Evolutionary conservation across 2,113 vertebrate species (phyloP).

Genomic region (Sander lucioperca): DNA sequence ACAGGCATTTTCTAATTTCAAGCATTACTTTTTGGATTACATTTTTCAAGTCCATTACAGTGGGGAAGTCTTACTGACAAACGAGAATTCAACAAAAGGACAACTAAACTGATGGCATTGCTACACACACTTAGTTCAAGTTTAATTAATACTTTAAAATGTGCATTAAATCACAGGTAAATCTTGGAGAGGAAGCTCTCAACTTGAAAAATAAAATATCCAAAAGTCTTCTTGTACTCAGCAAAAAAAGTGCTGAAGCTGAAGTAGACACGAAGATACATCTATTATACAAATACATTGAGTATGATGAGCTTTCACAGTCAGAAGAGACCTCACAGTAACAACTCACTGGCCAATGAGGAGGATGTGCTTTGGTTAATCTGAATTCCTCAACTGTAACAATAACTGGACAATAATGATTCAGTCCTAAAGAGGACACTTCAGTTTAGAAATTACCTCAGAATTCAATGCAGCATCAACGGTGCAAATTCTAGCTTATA

Average conservation of each 20-base stretch:
- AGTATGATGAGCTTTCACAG: slow-evolving; percentile 46
- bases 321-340: slow-evolving; percentile 42
- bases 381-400: slow-evolving; percentile 20
- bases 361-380: slow-evolving; percentile 7
- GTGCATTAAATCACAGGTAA: slow-evolving; percentile 12
- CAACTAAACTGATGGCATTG: neutral
- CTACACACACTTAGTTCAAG: neutral
- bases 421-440: neutral
- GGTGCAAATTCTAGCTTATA: slow-evolving; percentile 64
- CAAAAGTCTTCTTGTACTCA: slow-evolving; percentile 7
- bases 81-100: slow-evolving; percentile 13
- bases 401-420: slow-evolving; percentile 9
- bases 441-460: slow-evolving; percentile 42
- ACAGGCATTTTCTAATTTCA: slow-evolving; percentile 1
- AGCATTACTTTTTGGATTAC: neutral
- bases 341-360: slow-evolving; percentile 31
- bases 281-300: neutral
- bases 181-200: neutral
- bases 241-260: neutral
- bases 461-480: slow-evolving; percentile 63
- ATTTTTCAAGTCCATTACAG: slow-evolving; percentile 38
- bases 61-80: slow-evolving; percentile 6
- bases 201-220: neutral
- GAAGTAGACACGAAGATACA: slow-evolving; percentile 17
- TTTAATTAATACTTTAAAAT: slow-evolving; percentile 41